These are phyloP conservation scores for Leptoteleia sp. DNA, from an alignment of 1,140 invertebrate genomes.

Conservation along the genomic window DNA sequence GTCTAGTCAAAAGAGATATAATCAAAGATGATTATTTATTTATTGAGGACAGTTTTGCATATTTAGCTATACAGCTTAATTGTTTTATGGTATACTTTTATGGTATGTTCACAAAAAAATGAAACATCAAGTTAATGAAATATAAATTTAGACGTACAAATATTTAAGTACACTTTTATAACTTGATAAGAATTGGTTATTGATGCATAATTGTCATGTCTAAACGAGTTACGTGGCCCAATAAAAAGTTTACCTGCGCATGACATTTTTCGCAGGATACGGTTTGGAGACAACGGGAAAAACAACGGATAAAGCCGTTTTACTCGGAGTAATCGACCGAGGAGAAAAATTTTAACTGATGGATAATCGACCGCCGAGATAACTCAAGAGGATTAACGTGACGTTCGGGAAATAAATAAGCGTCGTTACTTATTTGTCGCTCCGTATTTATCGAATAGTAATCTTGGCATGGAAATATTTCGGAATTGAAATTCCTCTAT, in stretches of 20 bases:
- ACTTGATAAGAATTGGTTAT: too few relatives aligned
- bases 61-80: too few relatives aligned
- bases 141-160: too few relatives aligned
- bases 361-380: slow-evolving; percentile 30
- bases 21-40: too few relatives aligned
- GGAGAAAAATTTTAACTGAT: slow-evolving; percentile 43
- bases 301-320: slow-evolving; percentile 15
- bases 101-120: too few relatives aligned
- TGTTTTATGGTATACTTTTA: too few relatives aligned
- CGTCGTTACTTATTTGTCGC: neutral
- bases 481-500: slow-evolving; percentile 3
- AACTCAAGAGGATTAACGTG: slow-evolving; percentile 28
- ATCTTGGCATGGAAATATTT: neutral
- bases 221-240: slow-evolving; percentile 11
- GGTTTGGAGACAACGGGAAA: slow-evolving; percentile 10
- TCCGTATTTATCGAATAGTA: slow-evolving; percentile 17
- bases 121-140: too few relatives aligned
- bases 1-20: too few relatives aligned
- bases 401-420: slow-evolving; percentile 31
- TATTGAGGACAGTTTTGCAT: too few relatives aligned
- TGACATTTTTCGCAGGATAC: slow-evolving; percentile 44
- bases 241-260: slow-evolving; percentile 47
- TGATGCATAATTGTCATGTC: too few relatives aligned
- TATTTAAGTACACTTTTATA: too few relatives aligned
- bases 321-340: slow-evolving; percentile 30